Evolutionary conservation across 2,888 invertebrate species (phyloP), one percentile per base, ranked within the genome.

Genomic region (Ecdyonurus torrentis): DNA sequence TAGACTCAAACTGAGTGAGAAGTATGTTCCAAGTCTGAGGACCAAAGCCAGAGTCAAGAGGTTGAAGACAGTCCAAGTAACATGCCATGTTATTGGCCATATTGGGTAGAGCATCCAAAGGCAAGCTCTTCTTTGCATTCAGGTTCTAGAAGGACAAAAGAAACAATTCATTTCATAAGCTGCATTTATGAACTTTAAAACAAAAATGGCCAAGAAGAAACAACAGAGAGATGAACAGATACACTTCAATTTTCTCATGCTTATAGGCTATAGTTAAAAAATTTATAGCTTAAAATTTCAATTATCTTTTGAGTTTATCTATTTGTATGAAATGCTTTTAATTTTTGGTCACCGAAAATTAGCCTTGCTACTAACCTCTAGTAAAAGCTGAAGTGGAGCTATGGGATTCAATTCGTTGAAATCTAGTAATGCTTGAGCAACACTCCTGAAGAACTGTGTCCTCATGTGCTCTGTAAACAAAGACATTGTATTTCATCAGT

Each of bases 401-500:
- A 95, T 89, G 1, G 95, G 94, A 73, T 92, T 96, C 63, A 99
- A 75, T 75, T 99, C 98, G 71, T 88, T 89, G 77, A 99, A 99
- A 76, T 99, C 99, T 23, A 92, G 83, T 68, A 99, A 79, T 1
- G 97, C 91, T 70, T 90, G 87, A 1, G 94, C 91, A 65, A 99
- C 89, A 70, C 94, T 95, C 74, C 89, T 91, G 79, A 97, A 95
- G 73, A 97, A 94, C 73, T 89, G 87, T 68, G 85, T 82, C 15
- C 90, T 83, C 58, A 83, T 81, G 66, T 81, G 80, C 69, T 87
- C 88, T 85, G 75, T 18, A 72, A 74, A 58, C 66, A 25, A 64
- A 62, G 2, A n/a, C n/a, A n/a, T 55, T 1, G 55, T 23, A 18
- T 59, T 23, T 59, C n/a, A 23, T n/a, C n/a, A 59, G 7, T 22